These are phyloP conservation scores for Xanthorhoe designata DNA, from an alignment of 2,888 invertebrate species.

Conservation along the genomic window DNA sequence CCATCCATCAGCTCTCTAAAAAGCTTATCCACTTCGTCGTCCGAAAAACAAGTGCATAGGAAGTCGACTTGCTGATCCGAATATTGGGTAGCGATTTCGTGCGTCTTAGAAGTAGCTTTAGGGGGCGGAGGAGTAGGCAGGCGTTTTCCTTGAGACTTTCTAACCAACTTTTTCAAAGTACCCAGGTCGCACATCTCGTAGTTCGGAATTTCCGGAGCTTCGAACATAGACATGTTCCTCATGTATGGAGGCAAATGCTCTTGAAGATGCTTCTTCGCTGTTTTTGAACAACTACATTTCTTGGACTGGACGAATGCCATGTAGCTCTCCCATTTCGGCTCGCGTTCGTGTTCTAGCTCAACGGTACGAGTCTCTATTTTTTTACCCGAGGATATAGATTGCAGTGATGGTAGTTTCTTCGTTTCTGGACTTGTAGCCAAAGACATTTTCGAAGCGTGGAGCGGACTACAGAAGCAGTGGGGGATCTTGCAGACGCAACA, in stretches of 20 bases:
- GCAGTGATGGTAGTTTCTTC: conserved; percentile 34
- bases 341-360: conserved; percentile 61
- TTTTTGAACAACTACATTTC: conserved; percentile 63
- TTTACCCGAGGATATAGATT: conserved; percentile 46
- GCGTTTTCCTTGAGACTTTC: conserved; percentile 51
- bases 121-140: conserved; percentile 40
- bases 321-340: conserved; percentile 72
- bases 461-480: conserved; percentile 61
- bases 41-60: conserved; percentile 68
- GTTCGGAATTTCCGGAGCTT: conserved; percentile 59
- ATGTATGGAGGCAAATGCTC: conserved; percentile 74
- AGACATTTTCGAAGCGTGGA: conserved; percentile 42
- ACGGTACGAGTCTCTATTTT: conserved; percentile 53
- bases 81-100: conserved; percentile 61
- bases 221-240: conserved; percentile 64
- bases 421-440: conserved; percentile 12
- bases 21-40: conserved; percentile 57
- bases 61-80: conserved; percentile 63
- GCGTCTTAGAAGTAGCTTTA: conserved; percentile 53
- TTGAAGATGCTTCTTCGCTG: conserved; percentile 65
- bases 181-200: conserved; percentile 64
- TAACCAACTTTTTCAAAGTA: conserved; percentile 60
- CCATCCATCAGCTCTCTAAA: conserved; percentile 44
- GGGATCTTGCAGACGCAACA: conserved; percentile 64
- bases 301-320: conserved; percentile 59